Evolutionary conservation across 2,797 vertebrate species (phyloP).

Genomic region (Sternotherus odoratus): DNA sequence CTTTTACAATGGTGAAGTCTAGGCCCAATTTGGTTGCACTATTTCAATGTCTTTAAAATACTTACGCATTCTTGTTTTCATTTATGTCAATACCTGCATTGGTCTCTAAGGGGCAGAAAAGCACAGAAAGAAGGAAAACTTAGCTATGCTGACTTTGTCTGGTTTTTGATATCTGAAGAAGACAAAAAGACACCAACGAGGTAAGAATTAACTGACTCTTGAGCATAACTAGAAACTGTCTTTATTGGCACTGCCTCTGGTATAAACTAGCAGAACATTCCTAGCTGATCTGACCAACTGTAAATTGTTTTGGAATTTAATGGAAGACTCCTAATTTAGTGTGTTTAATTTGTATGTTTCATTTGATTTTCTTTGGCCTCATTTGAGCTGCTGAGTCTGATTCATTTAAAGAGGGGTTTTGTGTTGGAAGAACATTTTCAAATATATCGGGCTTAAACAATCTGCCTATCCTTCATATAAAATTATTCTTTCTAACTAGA

Average conservation of each 20-base stretch:
- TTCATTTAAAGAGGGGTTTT: background rate
- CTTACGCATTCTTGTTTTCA: background rate
- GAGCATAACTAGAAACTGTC: background rate
- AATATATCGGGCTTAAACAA: background rate
- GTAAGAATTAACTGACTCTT: constrained; percentile 72
- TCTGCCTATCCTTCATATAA: background rate
- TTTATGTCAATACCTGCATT: background rate
- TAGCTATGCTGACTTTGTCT: constrained; percentile 95
- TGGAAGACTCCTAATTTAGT: background rate
- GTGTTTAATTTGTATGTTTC: background rate
- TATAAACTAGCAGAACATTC: background rate
- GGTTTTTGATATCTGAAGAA: constrained; percentile 98
- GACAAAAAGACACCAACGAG: constrained; percentile 96
- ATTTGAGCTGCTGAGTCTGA: background rate
- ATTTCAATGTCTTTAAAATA: background rate
- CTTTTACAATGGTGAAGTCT: background rate
- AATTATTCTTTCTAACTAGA: background rate
- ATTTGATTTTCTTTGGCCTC: background rate
- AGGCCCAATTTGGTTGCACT: background rate
- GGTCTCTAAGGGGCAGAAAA: constrained; percentile 82
- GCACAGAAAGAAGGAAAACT: constrained; percentile 88
- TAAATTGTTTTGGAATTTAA: background rate
- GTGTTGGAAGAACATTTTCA: background rate
- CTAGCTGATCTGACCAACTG: background rate
- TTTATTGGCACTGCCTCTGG: background rate